Percentiles rank a stretch among this genome's conserved stretches.
phyloP scores from a whole-genome alignment of 1,140 invertebrate species.

The Chelonus insularis region DNA sequence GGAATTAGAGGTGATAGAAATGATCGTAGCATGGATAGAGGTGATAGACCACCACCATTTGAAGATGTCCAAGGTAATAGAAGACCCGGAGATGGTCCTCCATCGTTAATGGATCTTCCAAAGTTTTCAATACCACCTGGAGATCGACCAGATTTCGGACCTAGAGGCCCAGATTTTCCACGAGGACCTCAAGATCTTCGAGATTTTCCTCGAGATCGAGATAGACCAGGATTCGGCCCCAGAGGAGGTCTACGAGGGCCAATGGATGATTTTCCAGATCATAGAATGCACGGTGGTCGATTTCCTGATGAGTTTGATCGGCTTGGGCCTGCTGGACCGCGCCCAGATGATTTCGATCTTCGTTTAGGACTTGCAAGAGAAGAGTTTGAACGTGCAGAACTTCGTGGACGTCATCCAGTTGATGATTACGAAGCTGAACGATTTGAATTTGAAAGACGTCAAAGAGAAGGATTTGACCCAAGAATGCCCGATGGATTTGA shows the following conservation, averaged over 20 bases:
- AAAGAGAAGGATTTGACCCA: constrained; percentile 40
- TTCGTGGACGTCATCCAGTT: constrained; percentile 43
- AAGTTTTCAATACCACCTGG: constrained; percentile 43
- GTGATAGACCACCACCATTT: constrained; percentile 39
- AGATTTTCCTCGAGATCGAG: constrained; percentile 36
- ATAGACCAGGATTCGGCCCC: constrained; percentile 43
- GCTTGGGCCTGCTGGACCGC: constrained; percentile 46
- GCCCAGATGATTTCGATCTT: constrained; percentile 54
- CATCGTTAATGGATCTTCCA: constrained; percentile 51
- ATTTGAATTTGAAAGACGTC: constrained; percentile 54
- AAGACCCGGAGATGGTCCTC: constrained; percentile 41
- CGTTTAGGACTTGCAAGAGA: constrained; percentile 45
- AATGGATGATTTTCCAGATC: constrained; percentile 49
- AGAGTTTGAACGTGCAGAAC: constrained; percentile 50
- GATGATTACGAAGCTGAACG: constrained; percentile 53
- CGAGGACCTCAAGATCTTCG: constrained; percentile 42
- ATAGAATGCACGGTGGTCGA: constrained; percentile 42
- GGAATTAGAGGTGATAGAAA: constrained; percentile 39
- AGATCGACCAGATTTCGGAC: constrained; percentile 45
- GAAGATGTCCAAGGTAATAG: constrained; percentile 40
- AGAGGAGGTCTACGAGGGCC: constrained; percentile 36
- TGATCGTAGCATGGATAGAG: constrained; percentile 44
- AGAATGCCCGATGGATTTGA: constrained; percentile 47
- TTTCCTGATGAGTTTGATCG: constrained; percentile 50
- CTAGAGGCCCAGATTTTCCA: constrained; percentile 43